These are phyloP conservation scores for Bombus confusus DNA, from an alignment of 1,140 invertebrate genomes.

Conservation along the genomic window DNA sequence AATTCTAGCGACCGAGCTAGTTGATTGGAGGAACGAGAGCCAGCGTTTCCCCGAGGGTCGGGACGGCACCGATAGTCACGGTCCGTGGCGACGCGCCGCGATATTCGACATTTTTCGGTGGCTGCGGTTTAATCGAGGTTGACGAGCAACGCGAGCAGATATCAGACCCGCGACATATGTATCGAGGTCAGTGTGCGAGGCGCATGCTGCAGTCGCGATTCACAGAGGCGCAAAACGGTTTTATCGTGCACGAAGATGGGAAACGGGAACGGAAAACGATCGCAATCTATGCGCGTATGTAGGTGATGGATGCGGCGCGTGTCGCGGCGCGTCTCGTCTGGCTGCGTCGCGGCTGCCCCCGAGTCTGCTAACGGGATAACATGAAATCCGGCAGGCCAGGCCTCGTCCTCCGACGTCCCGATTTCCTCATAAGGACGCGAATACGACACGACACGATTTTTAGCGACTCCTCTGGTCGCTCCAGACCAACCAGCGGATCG, in stretches of 20 bases:
- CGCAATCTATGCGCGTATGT: conserved; percentile 61
- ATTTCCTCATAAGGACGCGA: conserved; percentile 59
- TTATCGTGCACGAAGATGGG: conserved; percentile 31
- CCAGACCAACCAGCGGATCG: neutral
- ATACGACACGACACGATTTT: no score
- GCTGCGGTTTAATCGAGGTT: conserved; percentile 19
- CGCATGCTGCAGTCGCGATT: neutral
- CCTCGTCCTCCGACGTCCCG: conserved; percentile 55
- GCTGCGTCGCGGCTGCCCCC: conserved; percentile 13
- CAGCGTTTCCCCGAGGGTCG: neutral
- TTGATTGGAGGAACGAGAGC: neutral
- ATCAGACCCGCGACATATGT: neutral
- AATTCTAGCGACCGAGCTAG: neutral
- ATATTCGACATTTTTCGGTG: conserved; percentile 22
- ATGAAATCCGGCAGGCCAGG: conserved; percentile 49
- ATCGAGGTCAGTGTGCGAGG: conserved; percentile 30
- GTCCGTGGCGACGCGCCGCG: neutral
- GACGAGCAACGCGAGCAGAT: neutral
- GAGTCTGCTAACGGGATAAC: conserved; percentile 60
- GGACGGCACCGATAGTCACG: conserved; percentile 30
- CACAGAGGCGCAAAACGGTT: conserved; percentile 20
- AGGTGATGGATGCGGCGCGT: conserved; percentile 57
- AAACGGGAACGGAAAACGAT: conserved; percentile 61
- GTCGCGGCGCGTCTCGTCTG: conserved; percentile 27
- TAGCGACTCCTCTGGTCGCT: neutral